These are phyloP conservation scores for Chelonia mydas DNA, from an alignment of 2,797 vertebrate genomes.

Conservation along the genomic window DNA sequence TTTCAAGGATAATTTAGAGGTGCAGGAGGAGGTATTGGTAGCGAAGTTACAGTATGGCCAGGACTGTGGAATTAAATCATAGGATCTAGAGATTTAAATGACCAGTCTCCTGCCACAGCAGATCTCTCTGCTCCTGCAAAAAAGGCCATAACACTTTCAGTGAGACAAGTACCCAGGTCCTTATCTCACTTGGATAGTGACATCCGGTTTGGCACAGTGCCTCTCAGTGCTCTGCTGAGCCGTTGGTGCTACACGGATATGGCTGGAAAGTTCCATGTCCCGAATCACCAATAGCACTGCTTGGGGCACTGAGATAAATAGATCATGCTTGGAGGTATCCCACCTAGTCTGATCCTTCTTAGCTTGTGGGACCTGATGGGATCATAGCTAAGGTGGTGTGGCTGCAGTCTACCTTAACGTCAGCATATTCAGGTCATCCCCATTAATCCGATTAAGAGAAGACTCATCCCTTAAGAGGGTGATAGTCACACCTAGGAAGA, in stretches of 20 bases:
- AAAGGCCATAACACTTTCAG: not conserved
- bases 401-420: not conserved
- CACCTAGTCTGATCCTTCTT: no score
- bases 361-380: not conserved
- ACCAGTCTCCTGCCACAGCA: not conserved
- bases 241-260: not conserved
- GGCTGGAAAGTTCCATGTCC: not conserved
- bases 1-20: not conserved
- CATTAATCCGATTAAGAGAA: not conserved
- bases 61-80: rapidly evolving
- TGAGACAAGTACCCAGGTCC: rapidly evolving
- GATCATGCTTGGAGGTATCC: not conserved
- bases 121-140: not conserved
- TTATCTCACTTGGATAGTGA: not conserved
- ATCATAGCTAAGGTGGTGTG: not conserved
- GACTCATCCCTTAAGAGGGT: not conserved
- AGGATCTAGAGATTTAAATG: not conserved
- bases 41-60: not conserved
- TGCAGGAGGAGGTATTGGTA: not conserved
- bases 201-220: not conserved
- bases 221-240: not conserved
- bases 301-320: not conserved
- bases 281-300: not conserved
- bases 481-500: not conserved
- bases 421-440: not conserved